These are phyloP conservation scores for Chelonus formosanus DNA, from an alignment of 2,888 invertebrate species.

Conservation along the genomic window DNA sequence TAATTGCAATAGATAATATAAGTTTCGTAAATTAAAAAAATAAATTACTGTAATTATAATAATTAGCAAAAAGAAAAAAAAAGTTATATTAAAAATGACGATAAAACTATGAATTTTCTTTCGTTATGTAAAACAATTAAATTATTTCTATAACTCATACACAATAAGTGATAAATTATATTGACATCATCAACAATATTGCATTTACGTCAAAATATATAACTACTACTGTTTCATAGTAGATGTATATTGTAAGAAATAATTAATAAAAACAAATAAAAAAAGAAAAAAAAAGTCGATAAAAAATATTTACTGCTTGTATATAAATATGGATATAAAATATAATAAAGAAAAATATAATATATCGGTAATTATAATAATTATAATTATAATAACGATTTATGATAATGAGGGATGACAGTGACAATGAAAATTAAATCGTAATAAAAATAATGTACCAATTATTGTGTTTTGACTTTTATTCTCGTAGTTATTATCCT, in stretches of 20 bases:
- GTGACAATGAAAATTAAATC: slow-evolving; percentile 51
- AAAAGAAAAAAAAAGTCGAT: slow-evolving; percentile 38
- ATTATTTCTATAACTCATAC: no score
- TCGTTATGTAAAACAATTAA: not conserved
- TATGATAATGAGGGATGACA: slow-evolving; percentile 28
- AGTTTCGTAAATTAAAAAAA: no score
- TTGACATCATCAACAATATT: slow-evolving; percentile 20
- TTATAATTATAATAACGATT: slow-evolving; percentile 6
- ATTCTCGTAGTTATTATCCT: not conserved
- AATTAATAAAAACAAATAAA: slow-evolving; percentile 32
- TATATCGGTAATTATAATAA: slow-evolving; percentile 32
- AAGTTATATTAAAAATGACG: no score
- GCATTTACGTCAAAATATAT: slow-evolving; percentile 36
- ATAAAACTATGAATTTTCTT: not conserved
- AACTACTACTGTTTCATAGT: slow-evolving; percentile 43
- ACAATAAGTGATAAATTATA: not conserved
- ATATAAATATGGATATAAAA: slow-evolving; percentile 48
- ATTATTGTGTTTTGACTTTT: slow-evolving; percentile 28
- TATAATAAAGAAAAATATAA: slow-evolving; percentile 32
- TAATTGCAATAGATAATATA: no score
- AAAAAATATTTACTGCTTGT: slow-evolving; percentile 57
- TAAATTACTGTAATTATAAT: no score
- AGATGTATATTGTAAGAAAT: slow-evolving; percentile 42
- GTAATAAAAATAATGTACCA: slow-evolving; percentile 59
- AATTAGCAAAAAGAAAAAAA: no score